These are phyloP conservation scores for Notocelia uddmanniana DNA, from an alignment of 2,888 invertebrate genomes.

Conservation along the genomic window DNA sequence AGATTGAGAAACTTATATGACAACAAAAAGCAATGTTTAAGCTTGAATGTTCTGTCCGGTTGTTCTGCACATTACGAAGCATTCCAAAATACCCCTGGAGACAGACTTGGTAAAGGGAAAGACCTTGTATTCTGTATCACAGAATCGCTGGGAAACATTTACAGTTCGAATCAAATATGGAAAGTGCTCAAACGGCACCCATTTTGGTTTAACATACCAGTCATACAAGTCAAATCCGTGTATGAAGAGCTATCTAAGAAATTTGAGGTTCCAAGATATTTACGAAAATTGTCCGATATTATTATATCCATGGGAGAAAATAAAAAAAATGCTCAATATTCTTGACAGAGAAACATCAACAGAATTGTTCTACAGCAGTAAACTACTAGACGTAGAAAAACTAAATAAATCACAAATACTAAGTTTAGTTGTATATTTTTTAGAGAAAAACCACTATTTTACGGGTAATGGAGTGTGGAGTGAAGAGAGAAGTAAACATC, in stretches of 20 bases:
- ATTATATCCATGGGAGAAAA: slow-evolving; percentile 80
- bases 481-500: slow-evolving; percentile 67
- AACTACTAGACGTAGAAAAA: slow-evolving; percentile 60
- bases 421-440: slow-evolving; percentile 73
- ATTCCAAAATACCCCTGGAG: slow-evolving; percentile 78
- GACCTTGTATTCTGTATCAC: slow-evolving; percentile 75
- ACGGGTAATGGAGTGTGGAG: slow-evolving; percentile 81
- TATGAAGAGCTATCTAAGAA: slow-evolving; percentile 64
- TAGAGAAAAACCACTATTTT: slow-evolving; percentile 81
- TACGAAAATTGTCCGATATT: slow-evolving; percentile 76
- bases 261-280: slow-evolving; percentile 69
- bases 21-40: slow-evolving; percentile 76
- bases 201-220: slow-evolving; percentile 78
- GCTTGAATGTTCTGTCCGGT: slow-evolving; percentile 76
- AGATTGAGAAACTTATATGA: slow-evolving; percentile 67
- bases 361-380: slow-evolving; percentile 52
- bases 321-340: slow-evolving; percentile 61
- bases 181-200: slow-evolving; percentile 71
- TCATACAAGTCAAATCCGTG: slow-evolving; percentile 73
- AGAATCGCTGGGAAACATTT: slow-evolving; percentile 65
- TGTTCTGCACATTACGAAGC: slow-evolving; percentile 70
- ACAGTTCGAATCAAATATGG: slow-evolving; percentile 60
- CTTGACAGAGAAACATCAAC: slow-evolving; percentile 51
- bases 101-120: slow-evolving; percentile 76
- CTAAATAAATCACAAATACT: slow-evolving; percentile 71